These are phyloP conservation scores for Lutraria lutraria DNA, from an alignment of 2,888 invertebrate species.

Conservation along the genomic window DNA sequence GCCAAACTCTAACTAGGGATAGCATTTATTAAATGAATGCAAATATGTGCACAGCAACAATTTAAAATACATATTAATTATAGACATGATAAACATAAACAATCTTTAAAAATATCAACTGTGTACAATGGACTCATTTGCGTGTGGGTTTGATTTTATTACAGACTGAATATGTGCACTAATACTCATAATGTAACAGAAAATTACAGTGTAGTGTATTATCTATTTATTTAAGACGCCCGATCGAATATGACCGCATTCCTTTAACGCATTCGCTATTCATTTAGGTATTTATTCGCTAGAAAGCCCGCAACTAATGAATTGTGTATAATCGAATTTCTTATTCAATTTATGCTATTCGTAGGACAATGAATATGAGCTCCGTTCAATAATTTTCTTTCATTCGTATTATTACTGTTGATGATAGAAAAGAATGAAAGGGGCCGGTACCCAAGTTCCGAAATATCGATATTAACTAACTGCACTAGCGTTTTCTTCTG, in stretches of 20 bases:
- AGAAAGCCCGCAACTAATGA: slow-evolving; percentile 1
- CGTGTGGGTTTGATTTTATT: too few relatives aligned
- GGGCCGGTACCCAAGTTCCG: neutral
- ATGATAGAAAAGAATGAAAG: neutral
- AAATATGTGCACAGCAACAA: too few relatives aligned
- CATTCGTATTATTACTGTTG: neutral
- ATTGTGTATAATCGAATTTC: slow-evolving; percentile 3
- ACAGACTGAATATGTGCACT: too few relatives aligned
- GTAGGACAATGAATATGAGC: neutral
- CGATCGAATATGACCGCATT: neutral
- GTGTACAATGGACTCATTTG: too few relatives aligned
- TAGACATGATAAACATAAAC: too few relatives aligned
- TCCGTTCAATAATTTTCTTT: neutral
- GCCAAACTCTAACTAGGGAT: too few relatives aligned
- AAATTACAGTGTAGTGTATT: neutral
- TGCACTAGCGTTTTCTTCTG: neutral
- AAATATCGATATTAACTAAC: neutral
- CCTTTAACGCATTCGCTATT: neutral
- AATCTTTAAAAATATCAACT: too few relatives aligned
- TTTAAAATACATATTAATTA: too few relatives aligned
- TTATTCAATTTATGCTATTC: neutral
- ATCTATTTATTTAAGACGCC: neutral
- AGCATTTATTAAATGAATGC: too few relatives aligned
- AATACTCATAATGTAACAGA: too few relatives aligned
- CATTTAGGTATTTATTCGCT: slow-evolving; percentile 1